A percentile compares a stretch with the other conserved stretches of the same genome.
Conservation (phyloP, 2,888 invertebrate genomes). For the Agrotis ipsilon region DNA sequence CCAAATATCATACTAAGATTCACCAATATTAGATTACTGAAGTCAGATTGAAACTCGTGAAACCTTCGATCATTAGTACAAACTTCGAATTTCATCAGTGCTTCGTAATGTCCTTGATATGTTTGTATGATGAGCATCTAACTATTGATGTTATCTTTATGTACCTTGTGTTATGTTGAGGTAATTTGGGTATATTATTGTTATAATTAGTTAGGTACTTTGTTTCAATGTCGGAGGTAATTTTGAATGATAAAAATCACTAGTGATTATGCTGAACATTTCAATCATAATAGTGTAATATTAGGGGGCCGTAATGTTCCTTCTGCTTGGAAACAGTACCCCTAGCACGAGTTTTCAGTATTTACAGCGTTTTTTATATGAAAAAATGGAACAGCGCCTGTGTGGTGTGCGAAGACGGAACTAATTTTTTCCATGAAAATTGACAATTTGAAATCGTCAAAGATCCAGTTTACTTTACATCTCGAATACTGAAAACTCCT, state of each 20-base stretch:
- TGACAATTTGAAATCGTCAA: no score
- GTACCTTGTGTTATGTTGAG: neutral
- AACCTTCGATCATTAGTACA: constrained; percentile 42
- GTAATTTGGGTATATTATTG: neutral
- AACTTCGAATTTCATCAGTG: constrained; percentile 31
- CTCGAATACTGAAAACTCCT: no score
- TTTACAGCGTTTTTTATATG: no score
- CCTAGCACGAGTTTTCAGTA: no score
- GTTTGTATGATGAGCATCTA: neutral
- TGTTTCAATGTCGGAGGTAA: neutral
- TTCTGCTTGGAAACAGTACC: no score
- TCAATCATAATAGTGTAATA: no score
- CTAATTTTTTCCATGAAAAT: no score
- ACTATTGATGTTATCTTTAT: neutral
- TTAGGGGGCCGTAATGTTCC: no score
- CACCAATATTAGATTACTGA: constrained; percentile 24
- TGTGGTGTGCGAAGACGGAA: no score
- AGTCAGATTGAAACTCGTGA: constrained; percentile 3
- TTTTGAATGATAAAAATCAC: neutral
- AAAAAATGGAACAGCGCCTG: no score
- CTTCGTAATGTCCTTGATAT: constrained; percentile 19
- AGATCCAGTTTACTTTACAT: no score
- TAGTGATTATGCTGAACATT: no score
- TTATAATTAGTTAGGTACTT: neutral
- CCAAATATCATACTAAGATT: neutral